These are phyloP conservation scores for Eristalis tenax DNA, from an alignment of 2,888 invertebrate genomes.

Conservation along the genomic window DNA sequence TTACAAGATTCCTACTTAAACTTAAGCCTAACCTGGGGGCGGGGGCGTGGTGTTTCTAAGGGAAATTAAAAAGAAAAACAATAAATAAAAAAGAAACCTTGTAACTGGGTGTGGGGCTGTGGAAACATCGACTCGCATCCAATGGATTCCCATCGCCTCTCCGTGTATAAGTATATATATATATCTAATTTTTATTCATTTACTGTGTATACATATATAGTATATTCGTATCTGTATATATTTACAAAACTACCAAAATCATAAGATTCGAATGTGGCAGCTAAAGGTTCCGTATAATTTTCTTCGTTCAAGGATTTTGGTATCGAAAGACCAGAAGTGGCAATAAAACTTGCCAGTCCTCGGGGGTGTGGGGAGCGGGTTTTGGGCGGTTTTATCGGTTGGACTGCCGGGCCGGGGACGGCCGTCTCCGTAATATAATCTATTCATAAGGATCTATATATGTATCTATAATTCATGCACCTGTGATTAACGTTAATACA, in stretches of 20 bases:
- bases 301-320: slow-evolving; percentile 44
- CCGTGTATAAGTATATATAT: background rate
- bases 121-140: background rate
- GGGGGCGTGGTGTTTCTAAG: background rate
- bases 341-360: slow-evolving; percentile 68
- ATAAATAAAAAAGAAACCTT: slow-evolving; percentile 3
- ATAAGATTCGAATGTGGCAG: slow-evolving; percentile 67
- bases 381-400: background rate
- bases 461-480: slow-evolving; percentile 49
- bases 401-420: background rate
- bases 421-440: background rate
- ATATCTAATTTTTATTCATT: slow-evolving; percentile 7
- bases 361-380: background rate
- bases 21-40: background rate
- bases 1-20: background rate
- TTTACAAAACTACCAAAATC: slow-evolving; percentile 68
- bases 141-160: slow-evolving; percentile 7
- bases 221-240: slow-evolving; percentile 36
- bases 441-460: slow-evolving; percentile 22
- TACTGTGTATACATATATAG: slow-evolving; percentile 2
- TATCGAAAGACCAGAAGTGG: slow-evolving; percentile 45
- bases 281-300: slow-evolving; percentile 59
- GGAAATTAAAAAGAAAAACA: background rate
- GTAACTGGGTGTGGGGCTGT: background rate
- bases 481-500: slow-evolving; percentile 54